Base-by-base conservation (phyloP, 2,113 vertebrate species). In the Ciconia stormi region DNA sequence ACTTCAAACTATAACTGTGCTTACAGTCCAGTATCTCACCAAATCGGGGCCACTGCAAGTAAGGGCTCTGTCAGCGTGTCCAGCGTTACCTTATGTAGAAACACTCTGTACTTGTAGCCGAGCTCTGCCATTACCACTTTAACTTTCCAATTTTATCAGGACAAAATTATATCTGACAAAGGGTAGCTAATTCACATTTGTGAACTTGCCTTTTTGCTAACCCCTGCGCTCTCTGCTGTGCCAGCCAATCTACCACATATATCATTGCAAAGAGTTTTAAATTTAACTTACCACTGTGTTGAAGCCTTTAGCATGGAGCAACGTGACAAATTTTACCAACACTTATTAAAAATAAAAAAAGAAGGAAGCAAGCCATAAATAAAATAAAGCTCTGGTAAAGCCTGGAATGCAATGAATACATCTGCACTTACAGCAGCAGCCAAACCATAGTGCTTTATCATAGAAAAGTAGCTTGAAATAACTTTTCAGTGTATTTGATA, bases 391-490 rank as follows among this genome's bases (percentile, higher is more conserved):
- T 1, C 53, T 88, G 82, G 79, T 78, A 93, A 86, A 79, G 71
- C 19, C 47, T 80, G 82, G 93, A 88, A 96, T 70, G 91, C 74
- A 86, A 46, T 47, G 42, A 94, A 88, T 85, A 90, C 55, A 89
- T 94, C 90, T 83, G 73, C 65, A 85, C 76, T 93, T 87, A 52
- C 8, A 79, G 38, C 79, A 67, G 34, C 56, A 74, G 93, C 89
- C 74, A 95, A 90, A 76, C 29, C 40, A 42, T 70, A 94, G 71
- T 56, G 72, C 89, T 96, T 95, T 92, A 96, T 95, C 93, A 91
- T 29, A 91, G 80, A 36, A 94, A 94, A 93, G 90, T 88, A 96
- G 89, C 81, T 90, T 89, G 93, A 94, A 97, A 93, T 91, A 92
- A 94, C 79, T 94, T 95, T 80, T 72, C 78, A 93, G 78, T 58